Percentiles rank a stretch among this genome's conserved stretches.
These are phyloP conservation scores for Seriola aureovittata DNA, from an alignment of 2,113 vertebrate genomes.

Conservation along the genomic window DNA sequence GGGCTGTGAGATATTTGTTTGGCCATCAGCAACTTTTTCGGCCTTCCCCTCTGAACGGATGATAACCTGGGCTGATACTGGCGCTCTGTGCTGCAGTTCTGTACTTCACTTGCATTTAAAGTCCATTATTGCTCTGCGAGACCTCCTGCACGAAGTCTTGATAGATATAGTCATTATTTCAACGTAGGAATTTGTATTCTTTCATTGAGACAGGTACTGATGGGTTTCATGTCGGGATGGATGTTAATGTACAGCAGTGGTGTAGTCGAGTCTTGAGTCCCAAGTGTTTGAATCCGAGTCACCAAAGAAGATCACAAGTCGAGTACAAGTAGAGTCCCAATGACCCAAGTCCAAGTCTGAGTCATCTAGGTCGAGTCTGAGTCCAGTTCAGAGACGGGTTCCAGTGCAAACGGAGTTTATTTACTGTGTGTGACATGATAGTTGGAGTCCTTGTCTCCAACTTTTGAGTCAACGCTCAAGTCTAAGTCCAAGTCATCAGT, in stretches of 20 bases:
- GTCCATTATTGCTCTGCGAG: neutral
- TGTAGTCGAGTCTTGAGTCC: no score
- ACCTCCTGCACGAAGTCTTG: neutral
- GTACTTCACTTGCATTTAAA: neutral
- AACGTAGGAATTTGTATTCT: neutral
- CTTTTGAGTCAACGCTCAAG: no score
- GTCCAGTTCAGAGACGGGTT: no score
- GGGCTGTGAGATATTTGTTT: slow-evolving; percentile 59
- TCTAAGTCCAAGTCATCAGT: no score
- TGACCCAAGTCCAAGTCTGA: no score
- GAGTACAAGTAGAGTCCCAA: no score
- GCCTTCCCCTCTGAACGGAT: neutral
- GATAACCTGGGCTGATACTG: neutral
- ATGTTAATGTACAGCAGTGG: neutral
- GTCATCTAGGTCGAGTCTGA: no score
- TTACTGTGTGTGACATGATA: no score
- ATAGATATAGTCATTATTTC: neutral
- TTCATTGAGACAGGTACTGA: neutral
- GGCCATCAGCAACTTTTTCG: slow-evolving; percentile 16
- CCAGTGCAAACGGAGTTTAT: no score
- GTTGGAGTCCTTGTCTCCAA: no score
- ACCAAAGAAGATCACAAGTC: no score
- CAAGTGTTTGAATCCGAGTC: no score
- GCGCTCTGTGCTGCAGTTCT: neutral
- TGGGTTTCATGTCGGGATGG: neutral